Conservation (phyloP, 1,140 invertebrate genomes). For the Yoshiicerus persimilis region DNA sequence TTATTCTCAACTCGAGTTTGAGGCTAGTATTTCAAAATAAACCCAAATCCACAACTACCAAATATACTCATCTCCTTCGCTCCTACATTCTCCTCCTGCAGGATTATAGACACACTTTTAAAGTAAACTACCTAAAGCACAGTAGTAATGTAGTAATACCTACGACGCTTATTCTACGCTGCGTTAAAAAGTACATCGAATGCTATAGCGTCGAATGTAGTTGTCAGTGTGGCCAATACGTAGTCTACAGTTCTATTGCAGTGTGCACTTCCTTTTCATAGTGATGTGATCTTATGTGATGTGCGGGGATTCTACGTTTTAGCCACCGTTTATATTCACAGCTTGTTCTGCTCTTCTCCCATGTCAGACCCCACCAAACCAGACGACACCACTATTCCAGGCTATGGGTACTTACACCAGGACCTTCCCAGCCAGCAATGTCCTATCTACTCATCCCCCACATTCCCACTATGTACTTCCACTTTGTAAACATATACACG, state of each 20-base stretch:
- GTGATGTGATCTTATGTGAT: constrained; percentile 19
- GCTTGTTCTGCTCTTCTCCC: constrained; percentile 12
- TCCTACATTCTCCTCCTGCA: not conserved
- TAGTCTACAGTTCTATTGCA: too few relatives aligned
- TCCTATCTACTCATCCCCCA: not conserved
- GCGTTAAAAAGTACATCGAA: not conserved
- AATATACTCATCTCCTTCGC: not conserved
- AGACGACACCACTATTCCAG: not conserved
- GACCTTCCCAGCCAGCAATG: not conserved
- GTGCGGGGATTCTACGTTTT: constrained; percentile 32
- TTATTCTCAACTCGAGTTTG: not conserved
- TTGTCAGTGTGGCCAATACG: not conserved
- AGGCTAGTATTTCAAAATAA: not conserved
- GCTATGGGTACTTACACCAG: not conserved
- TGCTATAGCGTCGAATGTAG: not conserved
- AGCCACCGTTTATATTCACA: constrained; percentile 39
- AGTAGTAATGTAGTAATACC: not conserved
- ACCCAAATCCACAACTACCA: not conserved
- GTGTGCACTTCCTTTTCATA: not conserved
- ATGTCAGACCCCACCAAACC: not conserved
- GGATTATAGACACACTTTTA: too few relatives aligned
- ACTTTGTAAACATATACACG: not conserved
- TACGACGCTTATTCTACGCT: not conserved
- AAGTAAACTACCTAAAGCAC: not conserved
- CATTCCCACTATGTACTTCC: not conserved